A percentile compares a stretch with the other conserved stretches of the same genome.
These are phyloP conservation scores for Danaus chrysippus DNA, from an alignment of 2,888 invertebrate genomes.

Conservation along the genomic window DNA sequence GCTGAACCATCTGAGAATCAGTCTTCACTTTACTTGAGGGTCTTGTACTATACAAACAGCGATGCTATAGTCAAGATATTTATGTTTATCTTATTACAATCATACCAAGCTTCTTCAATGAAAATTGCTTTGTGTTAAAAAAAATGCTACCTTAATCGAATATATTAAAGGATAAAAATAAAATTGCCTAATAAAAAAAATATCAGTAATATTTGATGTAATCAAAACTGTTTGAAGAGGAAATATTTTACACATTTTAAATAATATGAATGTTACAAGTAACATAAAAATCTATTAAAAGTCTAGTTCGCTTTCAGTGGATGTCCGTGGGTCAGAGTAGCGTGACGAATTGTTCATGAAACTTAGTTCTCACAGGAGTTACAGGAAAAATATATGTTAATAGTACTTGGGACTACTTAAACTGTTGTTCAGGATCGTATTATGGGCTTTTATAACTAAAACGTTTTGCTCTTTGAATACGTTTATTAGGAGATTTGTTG, in stretches of 20 bases:
- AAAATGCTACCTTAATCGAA: too few relatives aligned
- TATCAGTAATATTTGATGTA: too few relatives aligned
- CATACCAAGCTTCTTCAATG: too few relatives aligned
- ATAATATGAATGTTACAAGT: not conserved
- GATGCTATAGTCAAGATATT: not conserved
- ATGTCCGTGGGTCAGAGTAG: slow-evolving; percentile 9
- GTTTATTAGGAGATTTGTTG: slow-evolving; percentile 7
- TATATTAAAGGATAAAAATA: too few relatives aligned
- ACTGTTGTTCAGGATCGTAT: slow-evolving; percentile 32
- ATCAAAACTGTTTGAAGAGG: too few relatives aligned
- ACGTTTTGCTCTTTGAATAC: slow-evolving; percentile 17
- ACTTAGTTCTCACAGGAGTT: slow-evolving; percentile 30
- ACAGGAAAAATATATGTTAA: slow-evolving; percentile 37
- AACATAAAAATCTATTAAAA: not conserved
- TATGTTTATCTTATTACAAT: not conserved
- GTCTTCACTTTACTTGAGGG: slow-evolving; percentile 13
- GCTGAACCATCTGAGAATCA: slow-evolving; percentile 22
- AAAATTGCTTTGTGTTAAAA: too few relatives aligned
- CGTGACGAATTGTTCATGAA: slow-evolving; percentile 33
- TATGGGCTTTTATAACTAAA: slow-evolving; percentile 26
- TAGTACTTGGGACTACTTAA: slow-evolving; percentile 34
- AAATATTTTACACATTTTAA: not conserved
- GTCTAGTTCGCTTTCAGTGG: slow-evolving; percentile 15
- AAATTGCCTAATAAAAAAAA: too few relatives aligned
- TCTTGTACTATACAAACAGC: slow-evolving; percentile 1